These are phyloP conservation scores for Anisognathus igniventris DNA, from an alignment of 2,797 vertebrate species.

Conservation along the genomic window DNA sequence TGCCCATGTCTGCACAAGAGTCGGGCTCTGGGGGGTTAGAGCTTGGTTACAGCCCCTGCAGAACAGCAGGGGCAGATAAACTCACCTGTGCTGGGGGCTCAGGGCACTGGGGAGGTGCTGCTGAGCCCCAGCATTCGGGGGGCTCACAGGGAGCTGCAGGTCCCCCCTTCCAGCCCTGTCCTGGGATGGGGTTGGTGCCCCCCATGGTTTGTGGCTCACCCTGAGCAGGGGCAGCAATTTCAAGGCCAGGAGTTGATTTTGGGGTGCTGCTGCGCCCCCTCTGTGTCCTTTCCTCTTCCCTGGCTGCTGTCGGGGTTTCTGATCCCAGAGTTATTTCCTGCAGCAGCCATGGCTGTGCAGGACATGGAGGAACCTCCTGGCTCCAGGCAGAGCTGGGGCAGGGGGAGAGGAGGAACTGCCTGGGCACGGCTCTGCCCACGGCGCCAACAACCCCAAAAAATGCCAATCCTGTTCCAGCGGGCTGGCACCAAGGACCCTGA, in stretches of 20 bases:
- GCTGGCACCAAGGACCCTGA: neutral
- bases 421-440: accelerated
- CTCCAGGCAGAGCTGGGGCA: neutral
- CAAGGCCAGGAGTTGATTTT: neutral
- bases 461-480: accelerated
- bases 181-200: neutral
- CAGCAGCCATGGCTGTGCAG: neutral
- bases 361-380: accelerated
- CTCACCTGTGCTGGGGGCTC: accelerated
- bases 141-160: neutral
- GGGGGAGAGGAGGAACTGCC: neutral
- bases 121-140: accelerated
- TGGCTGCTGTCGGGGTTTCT: neutral
- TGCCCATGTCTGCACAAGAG: neutral
- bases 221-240: neutral
- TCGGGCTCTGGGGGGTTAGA: accelerated
- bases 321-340: neutral
- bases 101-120: neutral
- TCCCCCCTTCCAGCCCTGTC: neutral
- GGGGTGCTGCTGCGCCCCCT: neutral
- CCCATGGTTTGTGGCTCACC: accelerated
- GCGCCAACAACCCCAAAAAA: neutral
- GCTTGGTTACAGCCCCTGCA: neutral
- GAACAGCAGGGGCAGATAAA: neutral
- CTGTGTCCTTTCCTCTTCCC: accelerated